phyloP scores from a whole-genome alignment of 2,113 vertebrate genomes.

The Struthidea cinerea region DNA sequence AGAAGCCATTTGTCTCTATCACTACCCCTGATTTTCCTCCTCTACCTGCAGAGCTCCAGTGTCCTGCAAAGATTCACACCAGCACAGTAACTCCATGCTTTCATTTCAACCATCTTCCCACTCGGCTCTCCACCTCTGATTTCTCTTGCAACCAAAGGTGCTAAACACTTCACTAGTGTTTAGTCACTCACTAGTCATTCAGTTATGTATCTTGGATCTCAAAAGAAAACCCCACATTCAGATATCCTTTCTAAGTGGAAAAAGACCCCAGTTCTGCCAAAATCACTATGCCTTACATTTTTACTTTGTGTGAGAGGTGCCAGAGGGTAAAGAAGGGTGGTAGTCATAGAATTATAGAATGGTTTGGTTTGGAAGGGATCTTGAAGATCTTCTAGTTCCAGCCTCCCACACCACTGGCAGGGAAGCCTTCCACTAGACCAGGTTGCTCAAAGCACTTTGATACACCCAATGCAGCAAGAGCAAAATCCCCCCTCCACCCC shows the following conservation, averaged over 20 bases:
- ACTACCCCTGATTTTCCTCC: neutral
- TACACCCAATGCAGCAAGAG: neutral
- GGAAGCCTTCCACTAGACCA: neutral
- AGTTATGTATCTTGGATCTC: neutral
- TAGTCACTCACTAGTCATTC: neutral
- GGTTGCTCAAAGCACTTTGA: neutral
- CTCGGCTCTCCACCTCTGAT: neutral
- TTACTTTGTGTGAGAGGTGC: neutral
- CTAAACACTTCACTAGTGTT: neutral
- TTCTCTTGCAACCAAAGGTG: neutral
- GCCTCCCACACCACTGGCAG: neutral
- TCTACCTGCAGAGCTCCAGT: neutral
- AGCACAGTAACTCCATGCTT: accelerated
- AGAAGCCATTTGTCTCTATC: neutral
- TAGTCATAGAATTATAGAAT: neutral
- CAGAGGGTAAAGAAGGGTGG: neutral
- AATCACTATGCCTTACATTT: neutral
- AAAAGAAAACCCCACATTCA: neutral
- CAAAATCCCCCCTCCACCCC: neutral
- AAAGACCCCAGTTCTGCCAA: neutral
- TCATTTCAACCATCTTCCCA: neutral
- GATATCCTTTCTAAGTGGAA: neutral
- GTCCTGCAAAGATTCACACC: neutral
- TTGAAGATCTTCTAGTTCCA: neutral
- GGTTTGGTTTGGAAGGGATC: neutral